Base-by-base conservation (phyloP, 2,113 vertebrate genomes). In the Mola mola region DNA sequence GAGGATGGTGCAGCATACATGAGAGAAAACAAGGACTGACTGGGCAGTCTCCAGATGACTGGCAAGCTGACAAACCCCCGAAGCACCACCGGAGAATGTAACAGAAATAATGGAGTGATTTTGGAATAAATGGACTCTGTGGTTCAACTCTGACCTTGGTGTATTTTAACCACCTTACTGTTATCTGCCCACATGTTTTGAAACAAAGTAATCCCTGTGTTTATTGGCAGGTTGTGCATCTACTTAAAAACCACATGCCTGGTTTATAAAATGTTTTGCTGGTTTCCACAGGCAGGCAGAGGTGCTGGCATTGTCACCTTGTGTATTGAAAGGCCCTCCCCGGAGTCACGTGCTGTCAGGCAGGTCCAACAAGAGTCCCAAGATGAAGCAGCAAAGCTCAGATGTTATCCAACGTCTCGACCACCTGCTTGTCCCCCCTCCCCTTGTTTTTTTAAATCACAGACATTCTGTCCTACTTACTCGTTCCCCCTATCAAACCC, bases 61-160 rank as follows among this genome's bases (percentile, higher is more conserved):
- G 28, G 4, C 6, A 25, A 37, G 19, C 21, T 17, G 33, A 29
- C 25, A 24, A 75, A 43, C 20, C 38, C 25, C 16, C n/a, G n/a
- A n/a, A n/a, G n/a, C n/a, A n/a, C n/a, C n/a, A n/a, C n/a, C n/a
- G n/a, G n/a, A n/a, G n/a, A n/a, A n/a, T n/a, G n/a, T n/a, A n/a
- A 37, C 24, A 19, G 12, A 43, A 55, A 12, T 11, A 64, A 48
- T 42, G 49, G 72, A 70, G 47, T 62, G 56, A 72, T 46, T 63
- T 47, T 52, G 47, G 44, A 56, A 3, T 53, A 37, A 6, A 24
- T 55, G 0, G 63, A 69, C 59, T 72, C 77, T 77, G 65, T 84
- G 79, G 64, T 72, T 13, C 7, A 43, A 71, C 50, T 41, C 37
- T 33, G 22, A 58, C 19, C 41, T 34, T 33, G 8, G 4, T 29